Evolutionary conservation across 2,113 vertebrate species (phyloP).

Genomic region (Anoplopoma fimbria): DNA sequence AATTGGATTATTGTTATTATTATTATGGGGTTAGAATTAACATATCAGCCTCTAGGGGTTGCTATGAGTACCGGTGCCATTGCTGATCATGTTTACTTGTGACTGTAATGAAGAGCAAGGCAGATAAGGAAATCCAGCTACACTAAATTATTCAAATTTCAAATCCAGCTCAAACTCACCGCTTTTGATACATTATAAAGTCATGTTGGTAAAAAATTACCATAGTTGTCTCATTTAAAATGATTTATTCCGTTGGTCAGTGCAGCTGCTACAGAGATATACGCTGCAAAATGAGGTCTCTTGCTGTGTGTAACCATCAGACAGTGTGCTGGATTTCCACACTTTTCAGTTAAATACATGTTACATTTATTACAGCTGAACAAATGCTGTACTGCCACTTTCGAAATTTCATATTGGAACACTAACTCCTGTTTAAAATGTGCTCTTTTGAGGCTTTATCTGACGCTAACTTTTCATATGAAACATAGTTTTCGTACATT

Average conservation of each 20-base stretch:
- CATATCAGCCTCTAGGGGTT: background rate
- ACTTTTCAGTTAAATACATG: background rate
- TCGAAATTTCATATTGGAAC: slow-evolving; percentile 9
- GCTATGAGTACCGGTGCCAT: no score
- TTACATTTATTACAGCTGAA: slow-evolving; percentile 23
- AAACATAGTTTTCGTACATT: slow-evolving; percentile 49
- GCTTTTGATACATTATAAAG: slow-evolving; percentile 35
- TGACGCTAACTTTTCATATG: slow-evolving; percentile 29
- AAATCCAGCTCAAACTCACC: slow-evolving; percentile 10
- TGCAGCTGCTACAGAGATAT: slow-evolving; percentile 20
- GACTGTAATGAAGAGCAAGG: background rate
- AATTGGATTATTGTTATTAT: background rate
- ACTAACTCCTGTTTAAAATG: slow-evolving; percentile 12
- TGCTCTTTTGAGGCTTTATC: slow-evolving; percentile 4
- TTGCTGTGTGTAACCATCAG: background rate
- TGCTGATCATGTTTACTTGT: background rate
- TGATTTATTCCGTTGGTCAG: slow-evolving; percentile 13
- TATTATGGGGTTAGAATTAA: background rate
- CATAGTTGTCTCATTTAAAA: slow-evolving; percentile 22
- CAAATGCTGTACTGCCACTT: slow-evolving; percentile 3
- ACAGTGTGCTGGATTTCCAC: background rate
- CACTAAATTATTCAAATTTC: background rate
- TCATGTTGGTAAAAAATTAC: slow-evolving; percentile 21
- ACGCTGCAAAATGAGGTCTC: background rate
- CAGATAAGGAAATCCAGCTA: background rate